Evolutionary conservation across 2,888 invertebrate genomes (phyloP).

Genomic region (Epinotia brunnichana): DNA sequence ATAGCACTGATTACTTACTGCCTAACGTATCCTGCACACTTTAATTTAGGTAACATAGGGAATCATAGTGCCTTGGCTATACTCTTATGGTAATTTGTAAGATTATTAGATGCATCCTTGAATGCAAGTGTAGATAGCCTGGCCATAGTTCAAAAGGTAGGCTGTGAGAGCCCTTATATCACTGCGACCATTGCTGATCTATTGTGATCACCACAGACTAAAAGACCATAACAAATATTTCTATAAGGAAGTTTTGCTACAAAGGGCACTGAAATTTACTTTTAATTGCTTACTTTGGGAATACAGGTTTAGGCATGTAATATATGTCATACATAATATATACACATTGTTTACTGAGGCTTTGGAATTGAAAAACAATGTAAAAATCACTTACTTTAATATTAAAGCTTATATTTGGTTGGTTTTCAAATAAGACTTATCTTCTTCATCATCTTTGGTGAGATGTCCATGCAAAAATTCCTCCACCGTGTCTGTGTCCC

Average conservation of each 20-base stretch:
- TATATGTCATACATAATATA: too few relatives aligned
- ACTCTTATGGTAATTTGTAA: not conserved
- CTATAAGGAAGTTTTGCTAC: too few relatives aligned
- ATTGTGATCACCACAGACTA: not conserved
- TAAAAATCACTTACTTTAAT: conserved; percentile 30
- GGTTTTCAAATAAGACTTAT: conserved; percentile 83
- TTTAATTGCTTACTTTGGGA: too few relatives aligned
- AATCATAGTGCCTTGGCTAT: not conserved
- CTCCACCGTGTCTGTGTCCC: conserved; percentile 99
- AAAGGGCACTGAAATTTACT: too few relatives aligned
- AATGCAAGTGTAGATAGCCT: not conserved
- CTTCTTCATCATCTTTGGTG: conserved; percentile 83
- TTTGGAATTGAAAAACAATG: conserved; percentile 13
- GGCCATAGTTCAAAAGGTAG: too few relatives aligned
- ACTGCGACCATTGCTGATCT: too few relatives aligned
- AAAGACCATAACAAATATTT: not conserved
- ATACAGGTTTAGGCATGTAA: too few relatives aligned
- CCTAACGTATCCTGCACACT: not conserved
- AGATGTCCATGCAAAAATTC: conserved; percentile 97
- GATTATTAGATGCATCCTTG: not conserved
- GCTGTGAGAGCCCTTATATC: too few relatives aligned
- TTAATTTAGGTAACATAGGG: not conserved
- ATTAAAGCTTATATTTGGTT: conserved; percentile 78
- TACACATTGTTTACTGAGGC: not conserved
- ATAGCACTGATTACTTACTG: not conserved